Evolutionary conservation across 2,888 invertebrate genomes (phyloP).

Genomic region (Ischnus inquisitorius): DNA sequence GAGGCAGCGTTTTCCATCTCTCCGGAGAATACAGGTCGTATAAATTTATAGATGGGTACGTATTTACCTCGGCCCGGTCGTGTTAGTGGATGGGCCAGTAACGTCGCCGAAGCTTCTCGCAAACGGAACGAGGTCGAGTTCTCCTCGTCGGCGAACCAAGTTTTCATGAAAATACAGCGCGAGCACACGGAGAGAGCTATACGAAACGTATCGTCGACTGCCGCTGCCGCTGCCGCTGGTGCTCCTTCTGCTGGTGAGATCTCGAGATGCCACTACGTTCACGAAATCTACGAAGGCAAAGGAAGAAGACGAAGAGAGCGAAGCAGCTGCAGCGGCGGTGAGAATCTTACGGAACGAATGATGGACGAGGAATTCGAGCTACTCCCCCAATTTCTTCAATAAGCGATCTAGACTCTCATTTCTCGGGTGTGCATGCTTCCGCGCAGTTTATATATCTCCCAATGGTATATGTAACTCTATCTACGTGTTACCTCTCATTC

Average conservation of each 20-base stretch:
- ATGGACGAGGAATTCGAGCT: constrained; percentile 43
- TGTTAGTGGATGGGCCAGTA: constrained; percentile 17
- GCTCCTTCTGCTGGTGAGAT: constrained; percentile 40
- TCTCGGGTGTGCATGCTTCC: constrained; percentile 7
- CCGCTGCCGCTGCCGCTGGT: constrained; percentile 3
- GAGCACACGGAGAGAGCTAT: constrained; percentile 10
- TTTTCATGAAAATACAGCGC: constrained; percentile 59
- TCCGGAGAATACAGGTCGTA: constrained; percentile 64
- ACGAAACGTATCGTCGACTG: constrained; percentile 52
- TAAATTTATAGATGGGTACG: constrained; percentile 67
- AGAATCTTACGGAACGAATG: constrained; percentile 33
- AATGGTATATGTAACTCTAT: neutral
- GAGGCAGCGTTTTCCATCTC: constrained; percentile 63
- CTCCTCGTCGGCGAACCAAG: constrained; percentile 46
- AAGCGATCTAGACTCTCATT: constrained; percentile 33
- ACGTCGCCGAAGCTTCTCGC: constrained; percentile 38
- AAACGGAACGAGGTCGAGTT: constrained; percentile 61
- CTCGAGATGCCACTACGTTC: constrained; percentile 40
- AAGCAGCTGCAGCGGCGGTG: constrained; percentile 34
- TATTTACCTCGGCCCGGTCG: constrained; percentile 55
- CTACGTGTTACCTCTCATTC: neutral
- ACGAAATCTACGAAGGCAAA: neutral
- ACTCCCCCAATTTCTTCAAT: constrained; percentile 55
- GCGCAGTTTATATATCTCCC: neutral
- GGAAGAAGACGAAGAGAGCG: constrained; percentile 22